Evolutionary conservation across 2,888 invertebrate genomes (phyloP), one percentile per base, ranked within the genome.

Genomic region (Coleophora flavipennella): DNA sequence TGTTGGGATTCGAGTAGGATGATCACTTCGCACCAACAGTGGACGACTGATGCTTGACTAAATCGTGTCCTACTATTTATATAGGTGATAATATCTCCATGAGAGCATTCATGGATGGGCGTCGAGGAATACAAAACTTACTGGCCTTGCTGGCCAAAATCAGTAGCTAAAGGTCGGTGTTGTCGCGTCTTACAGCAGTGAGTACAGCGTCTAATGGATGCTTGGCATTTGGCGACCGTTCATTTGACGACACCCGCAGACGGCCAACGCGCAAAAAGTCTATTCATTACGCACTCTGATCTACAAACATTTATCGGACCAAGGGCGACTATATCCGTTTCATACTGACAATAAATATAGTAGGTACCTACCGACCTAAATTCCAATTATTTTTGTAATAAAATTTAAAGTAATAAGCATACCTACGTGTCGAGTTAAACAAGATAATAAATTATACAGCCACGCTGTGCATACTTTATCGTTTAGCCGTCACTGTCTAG

Each of bases 1-100:
- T 73, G 71, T 66, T 53, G 50, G 45, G 53, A 55, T 54, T 49
- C 45, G 44, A 53, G 45, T 43, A 60, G 51, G 51, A 69, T 61
- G 70, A 76, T 70, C 73, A 70, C 76, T 74, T 73, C 72, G 50
- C 50, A 68, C 70, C 62, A 51, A 49, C 12, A 42, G 45, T 50
- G 61, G 67, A 46, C 58, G 71, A 75, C 73, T 75, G 70, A 72
- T 73, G 60, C 50, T 45, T 49, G 39, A 43, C 38, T 46, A 27
- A 35, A 41, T 48, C 38, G 55, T 57, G 61, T 57, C 59, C 44
- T 50, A 42, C 66, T 77, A 75, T 78, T 74, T 78, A 78, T 78
- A 78, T 62, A 45, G 42, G 59, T 61, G 59, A 60, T 58, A 49
- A 56, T 65, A 67, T 70, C 59, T 67, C 53, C 62, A 55, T 53